A percentile compares a stretch with the other conserved stretches of the same genome.
phyloP scores from a whole-genome alignment of 2,113 vertebrate species.

The Podilymbus podiceps region DNA sequence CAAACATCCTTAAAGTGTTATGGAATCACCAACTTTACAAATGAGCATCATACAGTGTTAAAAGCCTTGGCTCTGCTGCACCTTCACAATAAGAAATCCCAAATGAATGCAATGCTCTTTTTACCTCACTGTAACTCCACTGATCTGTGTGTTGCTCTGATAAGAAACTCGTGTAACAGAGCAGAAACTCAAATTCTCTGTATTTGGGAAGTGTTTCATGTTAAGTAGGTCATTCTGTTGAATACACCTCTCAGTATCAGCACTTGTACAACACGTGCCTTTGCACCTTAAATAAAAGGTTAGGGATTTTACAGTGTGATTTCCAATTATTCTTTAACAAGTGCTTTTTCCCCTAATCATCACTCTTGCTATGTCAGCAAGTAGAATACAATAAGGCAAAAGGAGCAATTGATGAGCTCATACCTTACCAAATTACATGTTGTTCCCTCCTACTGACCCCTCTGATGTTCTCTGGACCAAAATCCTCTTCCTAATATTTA shows the following conservation, averaged over 20 bases:
- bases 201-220: not conserved
- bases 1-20: not conserved
- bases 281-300: not conserved
- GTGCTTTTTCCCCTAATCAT: not conserved
- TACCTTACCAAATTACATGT: slow-evolving; percentile 16
- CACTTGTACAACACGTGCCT: not conserved
- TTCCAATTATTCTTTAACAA: slow-evolving; percentile 30
- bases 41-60: not conserved
- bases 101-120: not conserved
- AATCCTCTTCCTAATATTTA: slow-evolving; percentile 18
- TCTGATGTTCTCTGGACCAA: slow-evolving; percentile 6
- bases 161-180: not conserved
- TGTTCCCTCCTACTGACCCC: slow-evolving; percentile 5
- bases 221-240: slow-evolving; percentile 39
- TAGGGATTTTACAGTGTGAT: not conserved
- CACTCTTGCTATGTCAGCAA: slow-evolving; percentile 28
- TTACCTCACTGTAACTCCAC: not conserved
- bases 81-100: not conserved
- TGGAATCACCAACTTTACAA: not conserved
- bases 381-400: not conserved
- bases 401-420: not conserved
- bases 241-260: not conserved
- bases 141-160: not conserved
- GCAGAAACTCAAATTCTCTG: not conserved
- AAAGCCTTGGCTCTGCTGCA: not conserved